Conservation (phyloP, 2,888 invertebrate species). For the Stegophylla sp. region DNA sequence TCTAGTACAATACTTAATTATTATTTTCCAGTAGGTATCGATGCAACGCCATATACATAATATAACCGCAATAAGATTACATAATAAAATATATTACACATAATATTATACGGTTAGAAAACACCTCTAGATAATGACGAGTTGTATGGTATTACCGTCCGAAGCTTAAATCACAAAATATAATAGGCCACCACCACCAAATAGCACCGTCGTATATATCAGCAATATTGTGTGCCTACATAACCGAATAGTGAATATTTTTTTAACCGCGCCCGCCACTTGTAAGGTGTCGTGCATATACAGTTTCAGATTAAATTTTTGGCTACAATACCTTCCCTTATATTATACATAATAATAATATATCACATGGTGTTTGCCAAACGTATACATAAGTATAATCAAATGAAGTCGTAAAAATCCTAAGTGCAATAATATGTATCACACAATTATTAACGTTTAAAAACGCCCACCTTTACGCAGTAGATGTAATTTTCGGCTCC, state of each 20-base stretch:
- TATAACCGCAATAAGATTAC: too few species aligned
- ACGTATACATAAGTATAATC: constrained; percentile 16
- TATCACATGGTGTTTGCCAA: too few species aligned
- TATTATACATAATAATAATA: neutral
- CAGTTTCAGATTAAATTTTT: constrained; percentile 30
- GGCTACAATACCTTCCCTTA: neutral
- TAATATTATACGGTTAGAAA: too few species aligned
- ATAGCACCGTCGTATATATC: constrained; percentile 5
- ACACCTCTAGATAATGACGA: too few species aligned
- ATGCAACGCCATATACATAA: too few species aligned
- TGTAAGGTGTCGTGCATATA: constrained; percentile 26
- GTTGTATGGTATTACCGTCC: too few species aligned
- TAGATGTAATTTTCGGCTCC: too few species aligned
- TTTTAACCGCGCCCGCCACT: neutral
- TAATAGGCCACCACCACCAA: neutral
- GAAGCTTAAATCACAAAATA: too few species aligned
- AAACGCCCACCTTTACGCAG: neutral
- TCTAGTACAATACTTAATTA: too few species aligned
- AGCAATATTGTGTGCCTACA: neutral
- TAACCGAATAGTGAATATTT: constrained; percentile 8
- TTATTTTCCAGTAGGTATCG: too few species aligned
- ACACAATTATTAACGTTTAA: neutral
- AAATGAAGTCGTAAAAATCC: constrained; percentile 13
- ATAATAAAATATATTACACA: too few species aligned
- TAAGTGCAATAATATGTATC: neutral